phyloP scores from a whole-genome alignment of 2,797 vertebrate species.

The Danio albolineatus region DNA sequence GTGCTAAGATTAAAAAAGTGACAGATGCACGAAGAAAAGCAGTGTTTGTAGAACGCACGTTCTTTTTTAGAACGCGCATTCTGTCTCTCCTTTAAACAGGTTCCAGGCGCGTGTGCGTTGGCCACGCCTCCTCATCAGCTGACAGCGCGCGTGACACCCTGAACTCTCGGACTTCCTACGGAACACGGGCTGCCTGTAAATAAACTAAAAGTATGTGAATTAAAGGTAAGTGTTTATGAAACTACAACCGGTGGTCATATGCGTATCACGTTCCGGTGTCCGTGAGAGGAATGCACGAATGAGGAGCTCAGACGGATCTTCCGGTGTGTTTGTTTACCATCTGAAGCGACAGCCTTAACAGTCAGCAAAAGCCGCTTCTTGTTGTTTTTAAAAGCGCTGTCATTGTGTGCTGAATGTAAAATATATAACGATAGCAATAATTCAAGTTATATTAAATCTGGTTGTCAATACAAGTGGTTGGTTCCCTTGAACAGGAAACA shows the following conservation, averaged over 20 bases:
- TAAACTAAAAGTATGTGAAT: conserved; percentile 13
- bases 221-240: conserved; percentile 24
- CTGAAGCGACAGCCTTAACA: neutral
- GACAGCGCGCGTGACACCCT: conserved; percentile 50
- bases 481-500: neutral
- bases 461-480: neutral
- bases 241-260: neutral
- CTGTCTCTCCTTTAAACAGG: neutral
- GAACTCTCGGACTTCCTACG: conserved; percentile 24
- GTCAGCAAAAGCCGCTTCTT: neutral
- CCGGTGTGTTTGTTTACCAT: conserved; percentile 26
- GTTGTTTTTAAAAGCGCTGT: neutral
- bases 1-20: too few relatives aligned
- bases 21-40: too few relatives aligned
- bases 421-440: neutral
- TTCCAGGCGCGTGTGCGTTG: neutral
- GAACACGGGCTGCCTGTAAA: neutral
- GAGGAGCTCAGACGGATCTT: neutral
- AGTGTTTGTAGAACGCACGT: too few relatives aligned
- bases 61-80: neutral
- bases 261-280: neutral
- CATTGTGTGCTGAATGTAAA: neutral
- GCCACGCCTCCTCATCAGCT: conserved; percentile 50
- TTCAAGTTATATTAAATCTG: neutral
- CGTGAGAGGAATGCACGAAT: neutral